Percentiles rank a stretch among this genome's conserved stretches.
Conservation (phyloP, 2,797 vertebrate genomes). For the Trachops cirrhosus region DNA sequence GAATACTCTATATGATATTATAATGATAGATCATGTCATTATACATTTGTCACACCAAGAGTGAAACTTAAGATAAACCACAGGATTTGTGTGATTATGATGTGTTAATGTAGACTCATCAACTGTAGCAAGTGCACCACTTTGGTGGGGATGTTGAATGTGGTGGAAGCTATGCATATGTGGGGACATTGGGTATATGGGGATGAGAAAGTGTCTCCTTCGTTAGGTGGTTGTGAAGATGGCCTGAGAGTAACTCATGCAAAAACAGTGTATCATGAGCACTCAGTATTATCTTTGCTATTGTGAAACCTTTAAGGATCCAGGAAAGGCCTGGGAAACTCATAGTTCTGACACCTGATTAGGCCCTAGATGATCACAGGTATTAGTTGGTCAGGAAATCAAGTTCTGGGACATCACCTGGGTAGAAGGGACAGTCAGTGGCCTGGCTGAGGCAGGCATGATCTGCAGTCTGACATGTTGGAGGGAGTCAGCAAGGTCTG, state of each 20-base stretch:
- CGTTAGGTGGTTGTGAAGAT: neutral
- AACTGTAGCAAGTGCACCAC: neutral
- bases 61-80: neutral
- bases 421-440: neutral
- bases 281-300: neutral
- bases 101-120: neutral
- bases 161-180: neutral
- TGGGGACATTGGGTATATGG: neutral
- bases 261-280: neutral
- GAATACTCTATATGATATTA: neutral
- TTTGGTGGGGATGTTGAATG: neutral
- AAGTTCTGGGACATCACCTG: neutral
- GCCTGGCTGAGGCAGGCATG: neutral
- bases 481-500: neutral
- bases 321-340: slow-evolving; percentile 11
- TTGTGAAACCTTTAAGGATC: neutral
- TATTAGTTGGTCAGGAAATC: neutral
- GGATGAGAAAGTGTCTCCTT: neutral
- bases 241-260: neutral
- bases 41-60: neutral
- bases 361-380: neutral
- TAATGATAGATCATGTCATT: neutral
- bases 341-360: neutral
- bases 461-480: neutral
- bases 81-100: neutral